These are phyloP conservation scores for Scaptomyza parva DNA, from an alignment of 2,888 invertebrate genomes.

Conservation along the genomic window DNA sequence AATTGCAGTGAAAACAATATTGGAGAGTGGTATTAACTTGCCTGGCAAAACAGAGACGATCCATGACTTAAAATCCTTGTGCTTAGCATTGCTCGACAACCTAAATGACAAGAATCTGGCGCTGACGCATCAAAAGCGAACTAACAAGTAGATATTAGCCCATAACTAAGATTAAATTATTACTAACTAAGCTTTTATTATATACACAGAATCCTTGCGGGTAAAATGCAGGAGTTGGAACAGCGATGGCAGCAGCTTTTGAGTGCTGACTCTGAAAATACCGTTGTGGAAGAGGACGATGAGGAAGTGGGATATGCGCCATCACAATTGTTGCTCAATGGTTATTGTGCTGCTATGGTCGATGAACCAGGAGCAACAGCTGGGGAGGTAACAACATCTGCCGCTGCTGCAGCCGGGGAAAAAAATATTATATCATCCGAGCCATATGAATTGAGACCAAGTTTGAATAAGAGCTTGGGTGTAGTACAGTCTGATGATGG, in stretches of 20 bases:
- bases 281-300: constrained; percentile 63
- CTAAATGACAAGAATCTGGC: constrained; percentile 94
- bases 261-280: constrained; percentile 78
- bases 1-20: constrained; percentile 89
- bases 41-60: constrained; percentile 89
- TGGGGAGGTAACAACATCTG: constrained; percentile 28
- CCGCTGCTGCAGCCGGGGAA: constrained; percentile 78
- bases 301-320: constrained; percentile 81
- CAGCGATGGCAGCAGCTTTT: constrained; percentile 89
- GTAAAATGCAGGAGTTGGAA: constrained; percentile 92
- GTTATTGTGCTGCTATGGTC: constrained; percentile 86
- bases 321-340: constrained; percentile 89
- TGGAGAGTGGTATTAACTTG: constrained; percentile 88
- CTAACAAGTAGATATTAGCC: constrained; percentile 89
- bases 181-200: background rate
- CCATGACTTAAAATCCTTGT: constrained; percentile 91
- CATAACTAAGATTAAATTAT: background rate
- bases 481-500: constrained; percentile 78
- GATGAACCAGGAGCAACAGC: constrained; percentile 74
- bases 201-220: constrained; percentile 89
- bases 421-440: constrained; percentile 77
- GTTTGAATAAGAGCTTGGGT: constrained; percentile 55
- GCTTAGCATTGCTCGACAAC: constrained; percentile 92
- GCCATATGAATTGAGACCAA: constrained; percentile 72
- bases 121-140: constrained; percentile 93